Base-by-base conservation (phyloP, 1,140 invertebrate genomes). In the Drosophila subobscura region DNA sequence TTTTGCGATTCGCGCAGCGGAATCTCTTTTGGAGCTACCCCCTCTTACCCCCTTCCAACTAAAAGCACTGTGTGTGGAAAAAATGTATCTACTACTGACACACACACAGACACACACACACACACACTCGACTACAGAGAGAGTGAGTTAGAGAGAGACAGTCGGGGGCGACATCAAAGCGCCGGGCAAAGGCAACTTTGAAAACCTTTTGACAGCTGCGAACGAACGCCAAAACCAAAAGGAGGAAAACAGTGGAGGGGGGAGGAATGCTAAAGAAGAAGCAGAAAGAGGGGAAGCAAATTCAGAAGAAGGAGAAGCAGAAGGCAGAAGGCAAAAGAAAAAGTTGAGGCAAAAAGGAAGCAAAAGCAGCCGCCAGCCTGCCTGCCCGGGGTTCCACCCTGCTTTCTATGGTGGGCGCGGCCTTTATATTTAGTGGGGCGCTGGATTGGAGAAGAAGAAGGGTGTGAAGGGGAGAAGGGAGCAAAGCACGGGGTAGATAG, bases 1-100 rank as follows among this genome's bases (percentile, higher is more conserved):
- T 88, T 86, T 88, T 88, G 83, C 84, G 83, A 88, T 88, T 88
- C 83, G 83, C 84, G 83, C 75, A 88, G 83, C 83, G 83, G 83
- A 88, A 88, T 88, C 83, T 88, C 80, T 72, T 73, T 55, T 54
- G 59, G 79, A 76, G 65, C 63, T 44, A 51, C 65, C 42, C 50
- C 59, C 55, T 44, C n/a, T 16, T 63, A 61, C 22, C 33, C 10
- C 33, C 47, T 51, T 67, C 61, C 47, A 63, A 56, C 65, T 22
- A 16, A 68, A 66, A 40, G 29, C 50, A 46, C 50, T 55, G 53
- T 55, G 53, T 55, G 37, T 14, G 49, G 61, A 50, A 68, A 68
- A 80, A 85, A 86, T 86, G 81, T 85, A 85, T 85, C 80, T 85
- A 85, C 80, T 85, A 85, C 81, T 86, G 80, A 85, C 79, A 84